These are phyloP conservation scores for Malthinus flaveolus DNA, from an alignment of 2,888 invertebrate genomes.

Conservation along the genomic window DNA sequence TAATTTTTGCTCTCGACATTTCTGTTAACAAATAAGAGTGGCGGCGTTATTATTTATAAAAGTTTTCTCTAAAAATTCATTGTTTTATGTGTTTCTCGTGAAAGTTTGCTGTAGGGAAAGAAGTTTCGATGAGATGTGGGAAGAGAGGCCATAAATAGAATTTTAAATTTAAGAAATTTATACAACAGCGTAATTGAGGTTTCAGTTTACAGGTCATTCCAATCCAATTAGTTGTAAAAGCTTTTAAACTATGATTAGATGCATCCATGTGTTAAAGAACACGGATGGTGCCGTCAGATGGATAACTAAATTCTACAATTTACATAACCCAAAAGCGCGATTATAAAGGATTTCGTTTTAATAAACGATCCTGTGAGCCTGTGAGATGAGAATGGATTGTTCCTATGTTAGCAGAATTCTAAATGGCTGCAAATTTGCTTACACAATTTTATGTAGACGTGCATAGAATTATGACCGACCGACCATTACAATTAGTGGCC, in stretches of 20 bases:
- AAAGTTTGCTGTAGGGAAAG: no score
- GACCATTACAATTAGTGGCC: background rate
- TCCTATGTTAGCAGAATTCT: conserved; percentile 15
- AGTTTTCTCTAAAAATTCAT: no score
- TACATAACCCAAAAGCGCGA: conserved; percentile 21
- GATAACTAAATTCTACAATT: conserved; percentile 24
- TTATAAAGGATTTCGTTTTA: conserved; percentile 29
- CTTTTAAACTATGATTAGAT: conserved; percentile 26
- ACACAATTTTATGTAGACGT: conserved; percentile 13
- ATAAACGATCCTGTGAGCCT: conserved; percentile 22
- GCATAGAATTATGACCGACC: background rate
- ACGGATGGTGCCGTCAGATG: conserved; percentile 22
- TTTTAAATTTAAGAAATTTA: no score
- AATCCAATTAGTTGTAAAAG: conserved; percentile 26
- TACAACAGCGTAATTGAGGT: conserved; percentile 8
- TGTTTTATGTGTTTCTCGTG: no score
- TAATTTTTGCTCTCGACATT: no score
- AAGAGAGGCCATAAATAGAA: no score
- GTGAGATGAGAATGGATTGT: conserved; percentile 12
- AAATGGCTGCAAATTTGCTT: conserved; percentile 19
- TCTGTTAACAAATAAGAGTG: no score
- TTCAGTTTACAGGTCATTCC: conserved; percentile 20
- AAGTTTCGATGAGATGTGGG: no score
- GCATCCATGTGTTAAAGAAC: conserved; percentile 29
- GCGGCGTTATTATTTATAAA: no score